Conservation (phyloP, 2,797 vertebrate genomes). For the Darevskia mixta region DNA sequence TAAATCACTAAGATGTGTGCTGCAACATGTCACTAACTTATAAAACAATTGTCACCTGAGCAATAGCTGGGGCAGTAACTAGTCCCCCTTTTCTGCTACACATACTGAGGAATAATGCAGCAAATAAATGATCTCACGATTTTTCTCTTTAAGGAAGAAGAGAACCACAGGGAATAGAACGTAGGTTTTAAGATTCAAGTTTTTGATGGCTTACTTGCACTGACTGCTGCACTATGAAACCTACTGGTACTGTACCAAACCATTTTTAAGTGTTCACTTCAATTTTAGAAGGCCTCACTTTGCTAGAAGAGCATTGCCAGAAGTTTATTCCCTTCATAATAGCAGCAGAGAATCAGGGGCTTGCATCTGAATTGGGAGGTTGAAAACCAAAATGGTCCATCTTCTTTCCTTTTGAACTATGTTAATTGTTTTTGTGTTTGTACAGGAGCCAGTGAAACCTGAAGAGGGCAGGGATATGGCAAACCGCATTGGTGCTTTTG, state of each 20-base stretch:
- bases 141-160: background rate
- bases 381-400: background rate
- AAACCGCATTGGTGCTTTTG: conserved; percentile 92
- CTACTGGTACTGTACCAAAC: background rate
- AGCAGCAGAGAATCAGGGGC: background rate
- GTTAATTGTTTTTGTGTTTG: conserved; percentile 43
- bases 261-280: background rate
- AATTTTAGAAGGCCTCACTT: background rate
- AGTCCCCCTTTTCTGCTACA: background rate
- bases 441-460: conserved; percentile 94
- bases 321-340: background rate
- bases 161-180: background rate
- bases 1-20: background rate
- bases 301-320: background rate
- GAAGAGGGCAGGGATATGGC: conserved; percentile 98
- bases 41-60: background rate
- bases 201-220: background rate
- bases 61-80: background rate
- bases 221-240: too few species aligned
- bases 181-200: background rate
- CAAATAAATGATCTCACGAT: background rate
- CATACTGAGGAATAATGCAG: background rate
- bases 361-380: background rate
- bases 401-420: rapidly evolving
- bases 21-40: background rate